Conservation (phyloP, 2,888 invertebrate genomes). For the Meta bourneti region DNA sequence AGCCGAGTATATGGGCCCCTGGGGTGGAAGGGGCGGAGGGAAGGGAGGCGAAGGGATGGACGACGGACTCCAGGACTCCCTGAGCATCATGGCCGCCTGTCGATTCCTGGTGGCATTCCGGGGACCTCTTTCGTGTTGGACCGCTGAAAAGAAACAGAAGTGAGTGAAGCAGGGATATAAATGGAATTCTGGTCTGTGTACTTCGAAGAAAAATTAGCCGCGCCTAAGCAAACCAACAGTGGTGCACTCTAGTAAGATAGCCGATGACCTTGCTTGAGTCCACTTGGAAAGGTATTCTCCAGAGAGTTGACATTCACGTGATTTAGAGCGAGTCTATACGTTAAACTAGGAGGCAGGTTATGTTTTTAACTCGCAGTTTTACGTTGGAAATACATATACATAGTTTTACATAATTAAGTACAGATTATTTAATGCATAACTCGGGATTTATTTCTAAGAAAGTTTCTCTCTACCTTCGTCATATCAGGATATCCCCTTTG, state of each 20-base stretch:
- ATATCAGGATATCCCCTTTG: too few relatives aligned
- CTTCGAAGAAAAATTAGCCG: background rate
- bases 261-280: background rate
- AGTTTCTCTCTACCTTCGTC: too few relatives aligned
- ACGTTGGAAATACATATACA: too few relatives aligned
- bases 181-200: too few relatives aligned
- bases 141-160: constrained; percentile 86
- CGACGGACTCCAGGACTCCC: background rate
- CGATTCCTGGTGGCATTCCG: constrained; percentile 95
- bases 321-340: too few relatives aligned
- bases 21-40: background rate
- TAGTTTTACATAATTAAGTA: too few relatives aligned
- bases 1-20: background rate
- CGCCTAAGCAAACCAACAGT: background rate
- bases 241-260: constrained; percentile 14
- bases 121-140: constrained; percentile 98
- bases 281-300: too few relatives aligned
- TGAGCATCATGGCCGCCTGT: constrained; percentile 89
- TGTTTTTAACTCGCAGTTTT: too few relatives aligned
- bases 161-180: background rate
- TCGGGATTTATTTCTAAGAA: too few relatives aligned
- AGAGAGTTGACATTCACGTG: too few relatives aligned
- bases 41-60: background rate
- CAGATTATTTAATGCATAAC: too few relatives aligned
- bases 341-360: too few relatives aligned